Base-by-base conservation (phyloP, 1,140 invertebrate genomes). In the Drosophila fuyamai region DNA sequence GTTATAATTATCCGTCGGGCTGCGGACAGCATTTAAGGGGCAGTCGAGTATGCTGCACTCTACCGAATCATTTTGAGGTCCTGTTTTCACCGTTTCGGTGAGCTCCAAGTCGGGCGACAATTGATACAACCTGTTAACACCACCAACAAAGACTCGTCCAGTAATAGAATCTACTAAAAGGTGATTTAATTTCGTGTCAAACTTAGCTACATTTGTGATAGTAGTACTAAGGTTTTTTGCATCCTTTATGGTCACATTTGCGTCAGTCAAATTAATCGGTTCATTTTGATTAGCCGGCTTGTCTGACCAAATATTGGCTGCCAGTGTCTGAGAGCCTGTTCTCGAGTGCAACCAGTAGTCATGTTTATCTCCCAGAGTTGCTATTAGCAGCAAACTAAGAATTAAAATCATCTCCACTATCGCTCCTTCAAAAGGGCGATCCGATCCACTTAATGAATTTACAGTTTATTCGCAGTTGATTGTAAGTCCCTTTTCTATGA, bases 101-200 rank as follows among this genome's bases (percentile, higher is more conserved):
- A 97, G 93, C 44, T 96, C 95, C 48, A 99, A 93, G 85, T 98
- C 96, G 6, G 96, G 95, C 14, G 97, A 97, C 13, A 99, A 94
- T 93, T 98, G 97, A 93, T 98, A 99, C 36, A 99, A 94, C 55
- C 95, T 94, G 93, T 99, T 99, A 8, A 98, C 97, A 40, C 97
- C 98, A 54, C 98, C 98, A 50, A 99, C 95, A 94, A 97, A 99
- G 9, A 99, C 93, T 44, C 97, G 94, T 38, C 97, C 97, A 13
- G 97, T 98, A 93, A 97, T 97, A 92, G 96, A 97, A 93, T 99
- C 97, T 61, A 98, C 96, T 32, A 97, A 96, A 68, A 99, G 94
- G 93, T 98, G 97, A 93, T 97, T 97, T 1, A 92, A 71, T 32
- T 47, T 65, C 5, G 92, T 92, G 55, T 92, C 92, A 44, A 92